Evolutionary conservation across 2,797 vertebrate genomes (phyloP).

Genomic region (Cynodonichthys magdalenae): DNA sequence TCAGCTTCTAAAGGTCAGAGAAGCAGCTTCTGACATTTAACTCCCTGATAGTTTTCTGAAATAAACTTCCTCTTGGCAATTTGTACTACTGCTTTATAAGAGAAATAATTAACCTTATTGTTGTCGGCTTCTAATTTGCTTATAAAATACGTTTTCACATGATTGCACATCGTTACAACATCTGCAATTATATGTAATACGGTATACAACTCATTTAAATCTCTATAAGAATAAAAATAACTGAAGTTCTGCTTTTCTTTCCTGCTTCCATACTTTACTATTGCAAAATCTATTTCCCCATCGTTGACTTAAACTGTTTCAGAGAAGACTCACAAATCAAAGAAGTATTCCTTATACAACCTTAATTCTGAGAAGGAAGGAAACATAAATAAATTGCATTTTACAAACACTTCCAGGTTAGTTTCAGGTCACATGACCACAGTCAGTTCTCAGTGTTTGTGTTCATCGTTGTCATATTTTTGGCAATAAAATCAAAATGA

Average conservation of each 20-base stretch:
- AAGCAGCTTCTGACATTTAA: conserved; percentile 2
- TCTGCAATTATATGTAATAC: neutral
- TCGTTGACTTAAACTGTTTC: neutral
- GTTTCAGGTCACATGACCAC: neutral
- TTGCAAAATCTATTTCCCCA: neutral
- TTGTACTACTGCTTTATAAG: neutral
- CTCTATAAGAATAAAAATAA: too few species aligned
- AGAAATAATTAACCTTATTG: neutral
- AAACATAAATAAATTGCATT: neutral
- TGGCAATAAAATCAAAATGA: neutral
- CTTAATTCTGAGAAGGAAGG: neutral
- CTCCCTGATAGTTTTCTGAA: neutral
- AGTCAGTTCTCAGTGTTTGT: neutral
- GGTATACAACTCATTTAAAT: too few species aligned
- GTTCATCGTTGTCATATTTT: neutral
- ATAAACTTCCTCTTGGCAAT: neutral
- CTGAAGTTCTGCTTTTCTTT: neutral
- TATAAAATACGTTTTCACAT: too few species aligned
- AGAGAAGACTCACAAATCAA: neutral
- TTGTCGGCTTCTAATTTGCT: too few species aligned
- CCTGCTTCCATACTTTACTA: neutral
- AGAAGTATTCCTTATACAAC: neutral
- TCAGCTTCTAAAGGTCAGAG: neutral
- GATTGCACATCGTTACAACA: neutral
- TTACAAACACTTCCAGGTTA: neutral